Base-by-base conservation (phyloP, 2,888 invertebrate genomes). In the Drosophila rubida region DNA sequence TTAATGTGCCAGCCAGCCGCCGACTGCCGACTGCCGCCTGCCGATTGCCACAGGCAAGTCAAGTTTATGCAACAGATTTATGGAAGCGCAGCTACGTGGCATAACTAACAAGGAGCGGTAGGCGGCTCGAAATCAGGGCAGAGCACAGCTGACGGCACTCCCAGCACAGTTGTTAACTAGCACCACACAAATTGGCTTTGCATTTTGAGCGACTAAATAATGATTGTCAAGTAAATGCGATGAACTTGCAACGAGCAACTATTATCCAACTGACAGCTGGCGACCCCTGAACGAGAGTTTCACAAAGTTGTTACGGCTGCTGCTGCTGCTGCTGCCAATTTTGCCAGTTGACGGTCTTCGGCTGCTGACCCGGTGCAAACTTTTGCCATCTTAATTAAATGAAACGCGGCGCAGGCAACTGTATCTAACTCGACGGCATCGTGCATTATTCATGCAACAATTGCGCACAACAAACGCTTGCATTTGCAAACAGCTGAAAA, bases 1-100 rank as follows among this genome's bases (percentile, higher is more conserved):
- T 88, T 81, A 88, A 88, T 81, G 77, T 71, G 83, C 66, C 58
- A 58, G 79, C 23, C 68, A 53, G 49, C 55, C 53, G 50, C 53
- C 51, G 61, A 54, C 41, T 37, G 13, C 13, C 35, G n/a, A n/a
- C n/a, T n/a, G n/a, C n/a, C n/a, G n/a, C n/a, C n/a, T n/a, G 9
- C 4, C 23, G 27, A 9, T 27, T 44, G 62, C 22, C 61, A 57
- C 37, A 13, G 66, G 39, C 4, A 37, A 16, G 19, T 3, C 54
- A 66, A 78, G 82, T 78, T 83, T 83, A 85, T 83, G 83, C 87
- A 87, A 69, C 79, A 87, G 86, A 83, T 89, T 83, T 87, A 84
- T 83, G 75, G 67, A 59, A 59, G 68, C 69, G 49, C 69, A 67
- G 60, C 65, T 62, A 76, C 76, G 87, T 87, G 81, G 87, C 69